Base-by-base conservation (phyloP, 1,140 invertebrate species). In the Drosophila santomea region DNA sequence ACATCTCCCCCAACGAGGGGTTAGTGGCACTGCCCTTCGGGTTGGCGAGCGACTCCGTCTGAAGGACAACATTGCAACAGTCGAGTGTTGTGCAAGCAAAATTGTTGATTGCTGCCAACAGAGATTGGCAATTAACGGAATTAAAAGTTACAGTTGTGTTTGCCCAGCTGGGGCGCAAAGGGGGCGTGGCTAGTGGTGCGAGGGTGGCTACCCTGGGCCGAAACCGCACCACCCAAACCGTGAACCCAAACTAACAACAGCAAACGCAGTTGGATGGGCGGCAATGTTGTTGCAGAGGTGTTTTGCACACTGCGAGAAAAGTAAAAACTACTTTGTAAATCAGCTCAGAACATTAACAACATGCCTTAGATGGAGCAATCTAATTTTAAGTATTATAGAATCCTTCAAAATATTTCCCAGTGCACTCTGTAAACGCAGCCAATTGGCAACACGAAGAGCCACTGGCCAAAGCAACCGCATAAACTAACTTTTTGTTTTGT, bases 101-200 rank as follows among this genome's bases (percentile, higher is more conserved):
- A 82, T 79, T 90, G 90, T 90, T 91, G 90, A 91, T 91, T 91
- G 90, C 85, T 90, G 81, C 82, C 85, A 88, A 91, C 90, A 91
- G 90, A 91, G 90, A 91, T 91, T 91, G 90, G 90, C 90, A 91
- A 91, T 91, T 91, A 91, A 91, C 90, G 90, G 90, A 91, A 91
- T 91, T 91, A 91, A 91, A 91, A 91, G 84, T 91, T 91, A 85
- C 89, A 91, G 81, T 91, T 90, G 68, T 89, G 85, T 89, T 88
- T 88, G 85, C 57, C 54, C 72, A 77, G 78, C 62, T 63, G 56
- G 77, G 60, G 55, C 41, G 47, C 23, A 38, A 20, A 38, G 32
- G 41, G 44, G 63, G 39, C 63, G 54, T 57, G 55, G 60, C 43
- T 1, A 48, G 32, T 11, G 36, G 36, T n/a, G 3, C 23, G 38